Evolutionary conservation across 2,888 invertebrate species (phyloP), one percentile per base, ranked within the genome.

Genomic region (Agriopis marginaria): DNA sequence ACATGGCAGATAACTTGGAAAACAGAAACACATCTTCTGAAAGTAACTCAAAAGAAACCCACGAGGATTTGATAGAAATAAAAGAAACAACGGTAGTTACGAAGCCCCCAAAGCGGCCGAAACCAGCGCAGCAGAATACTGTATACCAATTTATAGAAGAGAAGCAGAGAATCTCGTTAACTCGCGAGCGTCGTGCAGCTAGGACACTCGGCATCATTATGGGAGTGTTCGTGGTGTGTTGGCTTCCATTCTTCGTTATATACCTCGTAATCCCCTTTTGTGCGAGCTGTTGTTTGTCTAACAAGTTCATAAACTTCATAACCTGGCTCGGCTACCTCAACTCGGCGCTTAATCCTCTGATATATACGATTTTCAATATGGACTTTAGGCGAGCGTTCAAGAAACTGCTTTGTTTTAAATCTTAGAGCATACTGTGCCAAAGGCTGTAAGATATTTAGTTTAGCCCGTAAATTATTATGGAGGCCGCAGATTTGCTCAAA

Each of bases 191-290:
- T 66, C 95, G 99, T 51, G 99, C 99, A 0, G 99, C 99, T 0
- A 95, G 99, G 63, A 99, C 99, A 0, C 95, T 99, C 3, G 99
- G 99, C 32, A 99, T 99, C 67, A 99, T 99, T 69, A 99, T 99
- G 97, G 99, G 99, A 7, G 99, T 99, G 0, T 99, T 99, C 87
- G 98, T 99, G 59, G 96, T 99, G 10, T 99, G 99, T 89, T 99
- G 99, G 99, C 95, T 99, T 71, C 99, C 99, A 6, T 99, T 99
- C 94, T 99, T 99, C 90, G 96, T 99, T 49, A 97, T 99, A 96
- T 99, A 99, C 89, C 97, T 99, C 58, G 97, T 98, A 73, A 95
- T 97, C 76, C 98, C 99, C 6, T 99, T 98, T 87, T 98, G 98
- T 86, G 94, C 96, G 11, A 95, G 95, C 74, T 98, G 98, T 89